Conservation (phyloP, 2,888 invertebrate species). For the Isotomurus palustris region DNA sequence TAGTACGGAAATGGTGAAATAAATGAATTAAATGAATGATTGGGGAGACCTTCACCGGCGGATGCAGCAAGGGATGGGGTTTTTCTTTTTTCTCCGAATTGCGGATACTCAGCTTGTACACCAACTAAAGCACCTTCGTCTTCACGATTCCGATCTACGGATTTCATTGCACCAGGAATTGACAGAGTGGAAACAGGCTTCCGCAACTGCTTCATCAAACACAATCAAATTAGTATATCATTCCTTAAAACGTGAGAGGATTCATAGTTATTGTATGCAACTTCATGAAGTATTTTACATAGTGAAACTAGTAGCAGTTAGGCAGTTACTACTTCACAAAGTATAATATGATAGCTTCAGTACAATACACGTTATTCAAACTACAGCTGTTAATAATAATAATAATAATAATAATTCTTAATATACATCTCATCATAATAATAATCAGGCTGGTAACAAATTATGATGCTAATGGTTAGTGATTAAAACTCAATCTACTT, state of each 20-base stretch:
- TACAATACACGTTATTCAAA: too few species aligned
- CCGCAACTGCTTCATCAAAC: conserved; percentile 66
- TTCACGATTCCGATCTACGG: conserved; percentile 53
- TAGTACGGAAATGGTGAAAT: too few species aligned
- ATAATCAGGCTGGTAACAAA: neutral
- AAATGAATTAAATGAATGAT: too few species aligned
- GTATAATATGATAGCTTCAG: too few species aligned
- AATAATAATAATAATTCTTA: conserved; percentile 3
- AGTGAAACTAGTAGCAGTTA: too few species aligned
- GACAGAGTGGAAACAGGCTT: conserved; percentile 96
- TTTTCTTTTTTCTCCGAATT: conserved; percentile 66
- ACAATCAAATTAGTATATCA: too few species aligned
- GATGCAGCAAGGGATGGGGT: conserved; percentile 41
- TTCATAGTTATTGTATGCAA: too few species aligned
- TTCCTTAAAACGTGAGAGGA: too few species aligned
- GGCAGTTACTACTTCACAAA: too few species aligned
- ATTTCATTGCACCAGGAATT: conserved; percentile 72
- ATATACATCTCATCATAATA: too few species aligned
- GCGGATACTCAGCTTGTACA: conserved; percentile 84
- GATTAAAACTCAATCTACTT: too few species aligned
- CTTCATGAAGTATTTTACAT: too few species aligned
- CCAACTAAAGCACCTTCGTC: conserved; percentile 86
- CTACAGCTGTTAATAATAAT: conserved; percentile 2
- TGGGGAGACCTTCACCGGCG: conserved; percentile 3
- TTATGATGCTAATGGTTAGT: neutral